These are phyloP conservation scores for Herpetotheres cachinnans DNA, from an alignment of 2,113 vertebrate genomes.

Conservation along the genomic window DNA sequence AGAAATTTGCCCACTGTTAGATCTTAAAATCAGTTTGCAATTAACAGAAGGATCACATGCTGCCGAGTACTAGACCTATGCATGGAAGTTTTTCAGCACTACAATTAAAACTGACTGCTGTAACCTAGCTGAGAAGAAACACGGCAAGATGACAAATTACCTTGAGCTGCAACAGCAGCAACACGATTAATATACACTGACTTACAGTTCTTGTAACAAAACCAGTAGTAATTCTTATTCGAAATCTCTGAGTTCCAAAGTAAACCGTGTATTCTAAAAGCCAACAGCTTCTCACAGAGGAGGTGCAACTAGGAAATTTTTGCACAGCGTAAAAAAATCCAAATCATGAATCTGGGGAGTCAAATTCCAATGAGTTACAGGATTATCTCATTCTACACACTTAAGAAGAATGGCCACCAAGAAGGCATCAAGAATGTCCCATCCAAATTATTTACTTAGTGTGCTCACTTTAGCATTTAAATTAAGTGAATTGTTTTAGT, in stretches of 20 bases:
- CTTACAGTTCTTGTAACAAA: neutral
- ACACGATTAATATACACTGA: neutral
- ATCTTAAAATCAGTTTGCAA: neutral
- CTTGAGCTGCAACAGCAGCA: neutral
- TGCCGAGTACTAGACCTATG: neutral
- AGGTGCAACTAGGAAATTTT: neutral
- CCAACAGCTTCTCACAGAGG: neutral
- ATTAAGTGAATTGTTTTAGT: neutral
- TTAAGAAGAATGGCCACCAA: neutral
- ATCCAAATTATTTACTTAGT: neutral
- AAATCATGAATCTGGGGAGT: neutral
- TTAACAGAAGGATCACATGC: neutral
- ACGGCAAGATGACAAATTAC: neutral
- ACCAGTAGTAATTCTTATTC: neutral
- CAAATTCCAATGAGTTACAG: neutral
- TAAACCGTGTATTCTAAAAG: neutral
- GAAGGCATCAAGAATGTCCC: rapidly evolving
- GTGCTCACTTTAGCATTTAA: neutral
- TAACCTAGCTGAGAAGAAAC: neutral
- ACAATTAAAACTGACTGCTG: neutral
- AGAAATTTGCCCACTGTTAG: neutral
- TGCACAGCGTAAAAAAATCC: neutral
- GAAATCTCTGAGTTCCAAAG: neutral
- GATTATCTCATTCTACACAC: neutral
- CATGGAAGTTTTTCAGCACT: neutral